Conservation (phyloP, 2,797 vertebrate species). For the Centroberyx gerrardi region DNA sequence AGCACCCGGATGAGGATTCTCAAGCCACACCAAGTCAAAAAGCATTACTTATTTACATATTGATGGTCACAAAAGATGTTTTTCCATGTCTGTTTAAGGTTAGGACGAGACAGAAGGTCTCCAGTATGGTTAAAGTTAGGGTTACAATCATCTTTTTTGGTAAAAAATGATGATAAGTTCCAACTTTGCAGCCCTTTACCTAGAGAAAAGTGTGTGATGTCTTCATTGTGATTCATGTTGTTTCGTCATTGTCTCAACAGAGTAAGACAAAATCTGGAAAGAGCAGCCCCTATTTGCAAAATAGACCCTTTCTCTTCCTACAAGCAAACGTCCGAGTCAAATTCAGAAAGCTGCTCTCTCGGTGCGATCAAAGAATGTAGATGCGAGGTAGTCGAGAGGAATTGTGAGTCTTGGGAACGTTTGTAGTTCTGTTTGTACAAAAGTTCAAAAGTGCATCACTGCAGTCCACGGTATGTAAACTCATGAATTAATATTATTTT, state of each 20-base stretch:
- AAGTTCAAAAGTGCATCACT: conserved; percentile 44
- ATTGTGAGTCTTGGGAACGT: conserved; percentile 14
- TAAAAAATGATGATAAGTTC: neutral
- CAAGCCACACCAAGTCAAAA: conserved; percentile 32
- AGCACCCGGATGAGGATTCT: no score
- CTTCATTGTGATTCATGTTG: neutral
- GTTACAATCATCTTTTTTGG: no score
- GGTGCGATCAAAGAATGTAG: neutral
- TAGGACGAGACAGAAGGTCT: conserved; percentile 5
- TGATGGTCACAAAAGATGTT: conserved; percentile 30
- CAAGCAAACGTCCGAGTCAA: neutral
- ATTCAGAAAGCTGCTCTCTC: neutral
- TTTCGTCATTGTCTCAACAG: neutral
- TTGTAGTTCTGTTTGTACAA: conserved; percentile 13
- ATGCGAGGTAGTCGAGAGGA: neutral
- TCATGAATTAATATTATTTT: conserved; percentile 56
- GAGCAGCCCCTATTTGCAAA: no score
- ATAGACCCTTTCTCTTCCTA: neutral
- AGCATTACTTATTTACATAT: conserved; percentile 18
- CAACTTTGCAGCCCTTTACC: neutral
- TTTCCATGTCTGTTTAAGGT: conserved; percentile 16
- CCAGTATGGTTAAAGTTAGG: neutral
- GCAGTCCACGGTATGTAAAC: conserved; percentile 54
- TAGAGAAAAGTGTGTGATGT: neutral
- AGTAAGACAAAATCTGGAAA: neutral